A percentile compares a stretch with the other conserved stretches of the same genome.
phyloP scores from a whole-genome alignment of 2,797 vertebrate species.

The Periparus ater region DNA sequence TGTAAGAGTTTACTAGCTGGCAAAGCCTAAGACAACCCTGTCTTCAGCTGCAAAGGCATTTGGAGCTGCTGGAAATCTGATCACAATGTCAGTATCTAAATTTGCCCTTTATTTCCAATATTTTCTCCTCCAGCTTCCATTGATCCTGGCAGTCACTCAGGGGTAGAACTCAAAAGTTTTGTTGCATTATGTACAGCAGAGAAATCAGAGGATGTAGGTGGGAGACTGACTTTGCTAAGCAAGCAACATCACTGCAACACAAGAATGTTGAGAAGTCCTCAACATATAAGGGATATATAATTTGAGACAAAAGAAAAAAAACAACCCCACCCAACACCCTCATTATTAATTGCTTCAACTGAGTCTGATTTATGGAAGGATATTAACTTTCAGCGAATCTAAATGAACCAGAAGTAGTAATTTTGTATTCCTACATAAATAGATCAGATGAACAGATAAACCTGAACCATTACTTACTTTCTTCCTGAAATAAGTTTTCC shows the following conservation, averaged over 20 bases:
- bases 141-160: neutral
- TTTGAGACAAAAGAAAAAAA: neutral
- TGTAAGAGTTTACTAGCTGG: neutral
- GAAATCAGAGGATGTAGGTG: neutral
- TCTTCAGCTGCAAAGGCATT: neutral
- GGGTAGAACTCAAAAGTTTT: neutral
- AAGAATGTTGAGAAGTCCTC: constrained; percentile 26
- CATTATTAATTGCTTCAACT: constrained; percentile 51
- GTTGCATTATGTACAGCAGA: neutral
- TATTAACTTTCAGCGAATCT: neutral
- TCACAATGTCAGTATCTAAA: neutral
- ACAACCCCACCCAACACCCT: neutral
- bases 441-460: neutral
- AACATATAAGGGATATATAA: neutral
- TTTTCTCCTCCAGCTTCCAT: neutral
- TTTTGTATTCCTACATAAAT: neutral
- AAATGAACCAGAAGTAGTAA: neutral
- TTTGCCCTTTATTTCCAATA: neutral
- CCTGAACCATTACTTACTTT: neutral
- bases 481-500: neutral
- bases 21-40: neutral
- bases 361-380: neutral
- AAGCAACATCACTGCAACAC: constrained; percentile 18
- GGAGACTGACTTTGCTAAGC: neutral
- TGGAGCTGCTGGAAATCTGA: neutral